Evolutionary conservation across 2,113 vertebrate genomes (phyloP).

Genomic region (Archilochus colubris): DNA sequence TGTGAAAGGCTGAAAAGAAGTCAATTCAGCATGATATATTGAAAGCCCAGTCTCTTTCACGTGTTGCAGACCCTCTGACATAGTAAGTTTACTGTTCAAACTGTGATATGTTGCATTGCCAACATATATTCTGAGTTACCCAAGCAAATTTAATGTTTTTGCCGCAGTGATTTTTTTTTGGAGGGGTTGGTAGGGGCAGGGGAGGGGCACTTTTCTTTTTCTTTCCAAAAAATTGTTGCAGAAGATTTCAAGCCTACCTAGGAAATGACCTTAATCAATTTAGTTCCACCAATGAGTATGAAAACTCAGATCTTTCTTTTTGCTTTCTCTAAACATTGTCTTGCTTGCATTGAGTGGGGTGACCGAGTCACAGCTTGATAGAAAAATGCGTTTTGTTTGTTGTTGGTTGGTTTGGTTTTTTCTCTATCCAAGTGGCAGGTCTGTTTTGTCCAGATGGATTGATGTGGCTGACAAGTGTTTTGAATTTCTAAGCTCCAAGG

Average conservation of each 20-base stretch:
- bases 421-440: slow-evolving; percentile 30
- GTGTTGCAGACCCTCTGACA: slow-evolving; percentile 54
- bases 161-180: slow-evolving; percentile 33
- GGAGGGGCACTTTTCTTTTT: neutral
- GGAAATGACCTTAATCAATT: slow-evolving; percentile 71
- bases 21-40: slow-evolving; percentile 68
- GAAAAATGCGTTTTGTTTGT: slow-evolving; percentile 57
- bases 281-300: slow-evolving; percentile 56
- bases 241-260: slow-evolving; percentile 59
- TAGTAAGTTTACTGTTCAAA: slow-evolving; percentile 72
- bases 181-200: fast-evolving
- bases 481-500: slow-evolving; percentile 47
- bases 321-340: slow-evolving; percentile 34
- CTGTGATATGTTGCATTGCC: slow-evolving; percentile 72
- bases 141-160: slow-evolving; percentile 73
- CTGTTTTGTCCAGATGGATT: slow-evolving; percentile 37
- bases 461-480: slow-evolving; percentile 53
- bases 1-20: slow-evolving; percentile 66
- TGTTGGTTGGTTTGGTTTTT: neutral
- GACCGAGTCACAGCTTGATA: slow-evolving; percentile 47
- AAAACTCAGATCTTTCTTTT: slow-evolving; percentile 55
- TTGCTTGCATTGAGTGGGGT: neutral
- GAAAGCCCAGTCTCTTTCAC: slow-evolving; percentile 65
- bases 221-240: slow-evolving; percentile 46
- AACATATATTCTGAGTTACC: slow-evolving; percentile 73